Base-by-base conservation (phyloP, 2,113 vertebrate genomes). In the Leptodactylus fuscus region DNA sequence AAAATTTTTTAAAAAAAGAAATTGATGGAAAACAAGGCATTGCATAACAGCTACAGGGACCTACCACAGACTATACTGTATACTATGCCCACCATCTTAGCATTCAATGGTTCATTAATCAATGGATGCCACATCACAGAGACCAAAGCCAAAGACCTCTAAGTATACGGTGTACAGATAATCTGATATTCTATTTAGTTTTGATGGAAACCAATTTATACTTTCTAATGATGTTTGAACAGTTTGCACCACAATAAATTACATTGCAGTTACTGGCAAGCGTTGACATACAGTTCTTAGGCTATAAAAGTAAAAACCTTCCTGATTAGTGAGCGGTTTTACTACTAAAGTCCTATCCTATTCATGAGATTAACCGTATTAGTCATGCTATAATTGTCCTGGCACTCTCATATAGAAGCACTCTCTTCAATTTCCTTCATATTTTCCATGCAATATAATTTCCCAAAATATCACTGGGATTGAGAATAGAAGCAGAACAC, bases 311-410 rank as follows among this genome's bases (percentile, higher is more conserved):
- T 58, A 70, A 78, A 70, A 32, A 79, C 34, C 8, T 41, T 41
- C 53, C 6, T 32, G 15, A 49, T 55, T 71, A 16, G n/a, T 41
- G 48, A 85, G 22, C 58, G 32, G 32, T 70, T 16, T 77, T 22
- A 62, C 55, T 36, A 36, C 20, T 41, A 55, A 55, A 22, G 18
- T 78, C 67, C 13, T 77, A 79, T 79, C 29, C 60, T 9, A 78
- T 67, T 85, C 53, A 55, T 55, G 51, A 79, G 22, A 85, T 62
- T 69, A 70, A 36, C n/a, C 55, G n/a, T 41, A 78, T 79, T 70
- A 53, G 44, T 53, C 58, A 69, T 38, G 46, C 46, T 49, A 70
- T 67, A 69, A 85, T 76, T 76, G 18, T 34, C 7, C 75, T 79
- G 83, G 83, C 74, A 78, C 20, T 53, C 55, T 22, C 3, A 24